A percentile compares a stretch with the other conserved stretches of the same genome.
Conservation (phyloP, 2,888 invertebrate genomes). For the Leptothorax acervorum region DNA sequence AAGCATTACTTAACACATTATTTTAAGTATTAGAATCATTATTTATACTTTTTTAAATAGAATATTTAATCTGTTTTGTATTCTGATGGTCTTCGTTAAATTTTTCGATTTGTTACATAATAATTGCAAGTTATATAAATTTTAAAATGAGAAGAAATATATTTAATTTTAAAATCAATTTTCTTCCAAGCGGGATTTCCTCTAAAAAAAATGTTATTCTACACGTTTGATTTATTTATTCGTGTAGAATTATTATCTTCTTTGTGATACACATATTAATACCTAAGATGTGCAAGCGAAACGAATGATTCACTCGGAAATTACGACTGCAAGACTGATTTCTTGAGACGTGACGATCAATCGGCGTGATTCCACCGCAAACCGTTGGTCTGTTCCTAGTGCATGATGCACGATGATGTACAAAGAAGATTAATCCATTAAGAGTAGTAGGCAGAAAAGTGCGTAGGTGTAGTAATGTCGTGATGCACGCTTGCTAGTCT, state of each 20-base stretch:
- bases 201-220: not conserved
- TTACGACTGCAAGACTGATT: not conserved
- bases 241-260: not conserved
- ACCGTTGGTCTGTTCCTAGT: slow-evolving; percentile 73
- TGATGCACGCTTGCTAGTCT: slow-evolving; percentile 70
- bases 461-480: slow-evolving; percentile 67
- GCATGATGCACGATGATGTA: slow-evolving; percentile 73
- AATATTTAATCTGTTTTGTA: not conserved
- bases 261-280: not conserved
- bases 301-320: not conserved
- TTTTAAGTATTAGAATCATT: not conserved
- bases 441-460: slow-evolving; percentile 64
- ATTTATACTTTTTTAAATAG: not conserved
- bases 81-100: not conserved
- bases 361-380: slow-evolving; percentile 52
- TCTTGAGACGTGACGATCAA: slow-evolving; percentile 35
- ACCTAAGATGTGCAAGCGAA: not conserved
- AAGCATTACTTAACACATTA: slow-evolving; percentile 3
- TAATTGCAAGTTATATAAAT: not conserved
- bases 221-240: not conserved
- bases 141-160: not conserved
- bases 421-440: slow-evolving; percentile 69
- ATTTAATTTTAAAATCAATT: not conserved
- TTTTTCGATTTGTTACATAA: not conserved
- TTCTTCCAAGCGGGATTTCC: not conserved